Percentiles rank a stretch among this genome's conserved stretches.
These are phyloP conservation scores for Drosophila tanythrix DNA, from an alignment of 2,888 invertebrate genomes.

Conservation along the genomic window DNA sequence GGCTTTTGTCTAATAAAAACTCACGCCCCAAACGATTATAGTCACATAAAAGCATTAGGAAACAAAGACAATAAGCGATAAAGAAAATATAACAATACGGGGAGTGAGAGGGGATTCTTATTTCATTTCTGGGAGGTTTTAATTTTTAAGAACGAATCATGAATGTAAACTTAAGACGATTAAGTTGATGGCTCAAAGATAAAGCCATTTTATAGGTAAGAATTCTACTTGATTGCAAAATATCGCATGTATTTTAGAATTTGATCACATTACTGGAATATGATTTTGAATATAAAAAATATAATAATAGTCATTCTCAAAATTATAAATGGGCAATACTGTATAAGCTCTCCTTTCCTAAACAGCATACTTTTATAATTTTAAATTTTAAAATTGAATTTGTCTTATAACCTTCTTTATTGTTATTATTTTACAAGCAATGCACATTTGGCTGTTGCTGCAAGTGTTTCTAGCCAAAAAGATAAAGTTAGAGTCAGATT, in stretches of 20 bases:
- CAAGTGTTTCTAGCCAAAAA: background rate
- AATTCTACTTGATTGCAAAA: background rate
- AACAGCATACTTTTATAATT: background rate
- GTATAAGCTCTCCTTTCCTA: background rate
- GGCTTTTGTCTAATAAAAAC: conserved; percentile 45
- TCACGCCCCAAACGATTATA: conserved; percentile 44
- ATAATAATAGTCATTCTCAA: background rate
- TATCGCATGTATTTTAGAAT: background rate
- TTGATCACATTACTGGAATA: background rate
- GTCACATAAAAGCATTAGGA: conserved; percentile 44
- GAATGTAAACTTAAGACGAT: conserved; percentile 3
- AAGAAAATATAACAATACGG: background rate
- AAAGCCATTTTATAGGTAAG: background rate
- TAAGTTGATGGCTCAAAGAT: background rate
- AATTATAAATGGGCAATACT: background rate
- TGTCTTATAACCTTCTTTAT: background rate
- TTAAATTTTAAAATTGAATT: background rate
- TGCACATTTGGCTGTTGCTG: background rate
- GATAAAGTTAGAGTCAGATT: conserved; percentile 7
- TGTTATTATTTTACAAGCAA: background rate
- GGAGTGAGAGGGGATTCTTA: conserved; percentile 3
- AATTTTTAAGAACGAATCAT: background rate
- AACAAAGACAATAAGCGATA: conserved; percentile 35
- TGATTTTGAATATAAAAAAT: background rate
- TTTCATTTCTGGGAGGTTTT: conserved; percentile 26